phyloP scores from a whole-genome alignment of 2,113 vertebrate genomes.

The Smithornis capensis region DNA sequence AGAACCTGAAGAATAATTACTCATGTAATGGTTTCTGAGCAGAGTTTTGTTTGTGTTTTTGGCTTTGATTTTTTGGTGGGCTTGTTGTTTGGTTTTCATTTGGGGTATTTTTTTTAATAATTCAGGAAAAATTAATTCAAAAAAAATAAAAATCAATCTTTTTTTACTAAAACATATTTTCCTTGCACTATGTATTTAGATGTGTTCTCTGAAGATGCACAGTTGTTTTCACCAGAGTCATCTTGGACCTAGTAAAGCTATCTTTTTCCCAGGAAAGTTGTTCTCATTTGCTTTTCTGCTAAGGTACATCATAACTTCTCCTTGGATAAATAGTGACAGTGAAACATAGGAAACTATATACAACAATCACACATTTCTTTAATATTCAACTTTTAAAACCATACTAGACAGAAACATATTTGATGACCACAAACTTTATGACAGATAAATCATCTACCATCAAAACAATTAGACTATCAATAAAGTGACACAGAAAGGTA shows the following conservation, averaged over 20 bases:
- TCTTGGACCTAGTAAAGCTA: not conserved
- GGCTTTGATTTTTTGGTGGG: not conserved
- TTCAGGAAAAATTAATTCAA: not conserved
- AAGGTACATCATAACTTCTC: not conserved
- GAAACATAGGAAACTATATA: not conserved
- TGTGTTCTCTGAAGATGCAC: not conserved
- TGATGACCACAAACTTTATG: not conserved
- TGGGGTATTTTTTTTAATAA: not conserved
- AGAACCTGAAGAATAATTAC: not conserved
- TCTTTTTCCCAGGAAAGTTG: not conserved
- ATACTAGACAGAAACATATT: not conserved
- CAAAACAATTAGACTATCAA: not conserved
- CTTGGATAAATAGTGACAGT: not conserved
- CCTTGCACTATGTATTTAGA: rapidly evolving
- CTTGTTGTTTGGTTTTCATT: not conserved
- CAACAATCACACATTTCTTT: not conserved
- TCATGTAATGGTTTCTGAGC: not conserved
- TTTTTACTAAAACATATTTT: not conserved
- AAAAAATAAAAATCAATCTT: not conserved
- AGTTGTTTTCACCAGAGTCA: not conserved
- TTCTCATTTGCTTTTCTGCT: not conserved
- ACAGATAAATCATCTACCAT: not conserved
- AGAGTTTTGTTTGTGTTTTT: not conserved
- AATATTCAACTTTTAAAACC: not conserved
- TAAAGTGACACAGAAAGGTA: not conserved